Evolutionary conservation across 2,797 vertebrate species (phyloP).

Genomic region (Lophius americanus): DNA sequence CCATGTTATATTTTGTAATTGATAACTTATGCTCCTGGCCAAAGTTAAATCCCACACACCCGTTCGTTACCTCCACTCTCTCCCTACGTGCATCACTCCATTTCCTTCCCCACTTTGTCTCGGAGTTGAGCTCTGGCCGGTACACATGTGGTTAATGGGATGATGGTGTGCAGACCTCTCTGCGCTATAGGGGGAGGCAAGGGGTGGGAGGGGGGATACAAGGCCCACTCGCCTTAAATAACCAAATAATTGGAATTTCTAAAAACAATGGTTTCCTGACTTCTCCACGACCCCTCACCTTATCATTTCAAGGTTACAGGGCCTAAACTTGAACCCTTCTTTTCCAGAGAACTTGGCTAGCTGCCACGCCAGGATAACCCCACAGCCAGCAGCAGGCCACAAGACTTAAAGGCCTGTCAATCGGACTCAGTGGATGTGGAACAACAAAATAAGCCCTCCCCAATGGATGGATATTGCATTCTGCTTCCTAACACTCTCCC

Average conservation of each 20-base stretch:
- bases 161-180: slow-evolving; percentile 74
- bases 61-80: slow-evolving; percentile 35
- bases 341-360: slow-evolving; percentile 59
- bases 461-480: slow-evolving; percentile 29
- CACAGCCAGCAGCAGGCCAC: slow-evolving; percentile 55
- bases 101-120: slow-evolving; percentile 30
- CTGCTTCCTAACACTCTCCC: slow-evolving; percentile 39
- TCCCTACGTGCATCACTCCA: slow-evolving; percentile 24
- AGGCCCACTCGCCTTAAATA: slow-evolving; percentile 76
- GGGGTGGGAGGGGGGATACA: slow-evolving; percentile 5
- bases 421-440: slow-evolving; percentile 46
- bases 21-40: slow-evolving; percentile 56
- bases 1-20: slow-evolving; percentile 58
- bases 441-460: slow-evolving; percentile 51
- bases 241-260: slow-evolving; percentile 85
- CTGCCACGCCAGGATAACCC: slow-evolving; percentile 76
- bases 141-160: slow-evolving; percentile 78
- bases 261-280: slow-evolving; percentile 86
- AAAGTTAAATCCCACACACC: slow-evolving; percentile 46
- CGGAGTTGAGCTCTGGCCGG: slow-evolving; percentile 37
- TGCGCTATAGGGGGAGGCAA: slow-evolving; percentile 19
- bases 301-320: slow-evolving; percentile 70
- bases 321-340: slow-evolving; percentile 82
- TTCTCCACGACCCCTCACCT: slow-evolving; percentile 80
- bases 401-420: slow-evolving; percentile 57